phyloP scores from a whole-genome alignment of 2,797 vertebrate species.

The Karalla daura region DNA sequence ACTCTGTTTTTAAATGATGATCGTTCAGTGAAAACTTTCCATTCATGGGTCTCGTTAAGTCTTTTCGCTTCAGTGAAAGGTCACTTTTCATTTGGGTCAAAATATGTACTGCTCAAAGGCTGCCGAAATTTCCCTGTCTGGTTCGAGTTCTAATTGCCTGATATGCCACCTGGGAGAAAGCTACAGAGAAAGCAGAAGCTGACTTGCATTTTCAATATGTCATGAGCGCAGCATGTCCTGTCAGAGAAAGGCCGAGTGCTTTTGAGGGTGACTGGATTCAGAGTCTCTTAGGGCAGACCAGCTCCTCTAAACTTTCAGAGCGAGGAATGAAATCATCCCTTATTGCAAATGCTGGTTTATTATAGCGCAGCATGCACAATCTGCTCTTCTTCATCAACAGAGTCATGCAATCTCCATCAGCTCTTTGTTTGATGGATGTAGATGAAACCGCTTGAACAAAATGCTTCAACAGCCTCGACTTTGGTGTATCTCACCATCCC shows the following conservation, averaged over 20 bases:
- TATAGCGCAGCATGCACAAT: background rate
- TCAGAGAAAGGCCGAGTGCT: constrained; percentile 11
- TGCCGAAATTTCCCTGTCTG: constrained; percentile 35
- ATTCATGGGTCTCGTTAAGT: too few species aligned
- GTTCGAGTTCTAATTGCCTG: constrained; percentile 35
- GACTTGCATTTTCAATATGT: constrained; percentile 31
- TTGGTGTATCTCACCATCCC: background rate
- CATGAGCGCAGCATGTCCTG: constrained; percentile 26
- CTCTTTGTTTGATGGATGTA: background rate
- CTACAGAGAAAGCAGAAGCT: constrained; percentile 19
- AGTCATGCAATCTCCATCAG: background rate
- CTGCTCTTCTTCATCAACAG: background rate
- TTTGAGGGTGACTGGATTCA: constrained; percentile 6
- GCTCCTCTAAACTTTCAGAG: background rate
- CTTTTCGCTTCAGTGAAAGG: too few species aligned
- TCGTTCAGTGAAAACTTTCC: background rate
- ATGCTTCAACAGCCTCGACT: background rate
- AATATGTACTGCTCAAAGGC: constrained; percentile 49
- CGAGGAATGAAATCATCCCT: background rate
- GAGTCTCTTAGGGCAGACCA: background rate
- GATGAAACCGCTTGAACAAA: background rate
- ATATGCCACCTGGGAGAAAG: constrained; percentile 17
- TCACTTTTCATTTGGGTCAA: constrained; percentile 39
- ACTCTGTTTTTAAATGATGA: constrained; percentile 9
- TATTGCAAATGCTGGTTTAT: background rate